Percentiles rank a stretch among this genome's conserved stretches.
Conservation (phyloP, 2,888 invertebrate genomes). For the Selenia dentaria region DNA sequence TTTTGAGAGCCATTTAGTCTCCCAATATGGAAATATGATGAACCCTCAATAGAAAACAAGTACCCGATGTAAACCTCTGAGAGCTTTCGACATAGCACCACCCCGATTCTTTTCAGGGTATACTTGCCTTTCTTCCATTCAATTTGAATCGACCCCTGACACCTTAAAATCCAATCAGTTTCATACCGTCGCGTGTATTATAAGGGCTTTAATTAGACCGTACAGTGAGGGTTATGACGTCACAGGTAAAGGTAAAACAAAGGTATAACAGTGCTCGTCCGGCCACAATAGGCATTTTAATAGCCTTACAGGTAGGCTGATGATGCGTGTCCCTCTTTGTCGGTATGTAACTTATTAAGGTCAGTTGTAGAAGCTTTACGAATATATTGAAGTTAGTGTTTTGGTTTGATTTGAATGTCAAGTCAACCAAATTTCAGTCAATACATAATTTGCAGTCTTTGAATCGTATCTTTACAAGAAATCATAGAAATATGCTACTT, state of each 20-base stretch:
- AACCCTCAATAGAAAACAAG: neutral
- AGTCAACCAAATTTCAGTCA: too few relatives aligned
- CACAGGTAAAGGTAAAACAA: conserved; percentile 37
- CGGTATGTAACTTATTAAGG: conserved; percentile 11
- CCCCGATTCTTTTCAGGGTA: conserved; percentile 13
- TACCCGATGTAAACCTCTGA: conserved; percentile 3
- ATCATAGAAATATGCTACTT: too few relatives aligned
- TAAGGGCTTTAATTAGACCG: conserved; percentile 64
- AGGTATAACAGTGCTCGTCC: conserved; percentile 56
- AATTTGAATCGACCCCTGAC: conserved; percentile 50
- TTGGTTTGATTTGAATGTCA: too few relatives aligned
- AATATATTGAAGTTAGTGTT: too few relatives aligned
- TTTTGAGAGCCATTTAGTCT: too few relatives aligned
- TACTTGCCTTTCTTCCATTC: conserved; percentile 29
- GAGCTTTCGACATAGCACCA: conserved; percentile 2
- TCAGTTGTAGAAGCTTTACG: neutral
- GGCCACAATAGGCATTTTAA: conserved; percentile 59
- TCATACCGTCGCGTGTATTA: conserved; percentile 42
- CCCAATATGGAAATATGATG: neutral
- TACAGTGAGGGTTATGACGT: conserved; percentile 45
- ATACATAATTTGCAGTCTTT: too few relatives aligned
- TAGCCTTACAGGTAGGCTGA: conserved; percentile 39
- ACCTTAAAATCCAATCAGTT: conserved; percentile 69
- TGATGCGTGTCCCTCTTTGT: conserved; percentile 41
- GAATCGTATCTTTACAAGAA: too few relatives aligned